Percentiles rank a stretch among this genome's conserved stretches.
Conservation (phyloP, 2,797 vertebrate species). For the Channa striata region DNA sequence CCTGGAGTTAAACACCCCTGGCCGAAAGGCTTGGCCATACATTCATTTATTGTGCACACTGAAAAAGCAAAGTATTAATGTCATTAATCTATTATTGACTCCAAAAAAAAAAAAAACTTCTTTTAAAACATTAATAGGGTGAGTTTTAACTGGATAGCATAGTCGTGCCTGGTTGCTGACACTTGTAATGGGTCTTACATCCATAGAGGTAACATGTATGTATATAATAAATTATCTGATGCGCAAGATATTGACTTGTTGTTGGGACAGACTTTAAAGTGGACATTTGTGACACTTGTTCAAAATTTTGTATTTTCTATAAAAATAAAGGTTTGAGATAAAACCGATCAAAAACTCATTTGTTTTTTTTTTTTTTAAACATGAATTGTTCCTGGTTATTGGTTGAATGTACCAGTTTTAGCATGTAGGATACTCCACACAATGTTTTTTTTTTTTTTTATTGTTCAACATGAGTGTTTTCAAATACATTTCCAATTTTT, state of each 20-base stretch:
- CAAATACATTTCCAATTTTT: slow-evolving; percentile 10
- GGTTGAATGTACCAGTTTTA: slow-evolving; percentile 7
- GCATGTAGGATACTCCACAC: background rate
- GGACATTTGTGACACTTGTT: slow-evolving; percentile 68
- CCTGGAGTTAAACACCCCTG: no score
- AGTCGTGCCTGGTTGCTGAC: slow-evolving; percentile 9
- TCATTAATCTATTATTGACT: background rate
- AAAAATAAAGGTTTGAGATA: slow-evolving; percentile 76
- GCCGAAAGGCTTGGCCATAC: no score
- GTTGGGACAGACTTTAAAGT: slow-evolving; percentile 59
- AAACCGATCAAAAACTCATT: slow-evolving; percentile 33
- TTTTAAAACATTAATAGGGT: background rate
- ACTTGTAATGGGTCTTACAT: slow-evolving; percentile 15
- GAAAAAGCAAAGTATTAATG: background rate
- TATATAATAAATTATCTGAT: slow-evolving; percentile 40
- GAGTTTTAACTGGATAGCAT: slow-evolving; percentile 19
- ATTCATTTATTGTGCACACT: no score
- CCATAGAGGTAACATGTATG: slow-evolving; percentile 23
- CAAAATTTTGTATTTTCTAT: slow-evolving; percentile 86
- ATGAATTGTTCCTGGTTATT: background rate
- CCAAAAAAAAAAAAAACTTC: slow-evolving; percentile 15
- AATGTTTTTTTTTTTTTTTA: background rate
- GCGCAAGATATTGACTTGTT: slow-evolving; percentile 47
- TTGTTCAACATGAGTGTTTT: background rate
- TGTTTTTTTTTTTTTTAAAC: background rate